Evolutionary conservation across 2,113 vertebrate species (phyloP), one percentile per base, ranked within the genome.

Genomic region (Pyxicephalus adspersus): DNA sequence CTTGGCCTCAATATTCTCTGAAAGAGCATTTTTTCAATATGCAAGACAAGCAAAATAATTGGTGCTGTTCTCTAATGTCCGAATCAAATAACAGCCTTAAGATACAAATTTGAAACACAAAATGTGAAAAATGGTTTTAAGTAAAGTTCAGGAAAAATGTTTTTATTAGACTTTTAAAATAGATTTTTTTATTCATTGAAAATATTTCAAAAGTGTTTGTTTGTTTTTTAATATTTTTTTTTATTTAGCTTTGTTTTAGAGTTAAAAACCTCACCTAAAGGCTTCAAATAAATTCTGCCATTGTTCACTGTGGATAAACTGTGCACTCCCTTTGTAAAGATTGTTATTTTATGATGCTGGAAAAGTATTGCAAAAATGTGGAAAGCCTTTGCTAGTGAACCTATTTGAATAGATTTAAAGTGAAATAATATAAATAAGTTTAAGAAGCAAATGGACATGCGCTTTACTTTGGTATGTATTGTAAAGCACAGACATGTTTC

Each of bases 351-450:
- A 45, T 45, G 57, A 26, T 76, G 25, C 5, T 26, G 29, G 13
- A 64, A 54, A 51, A 20, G 22, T 25, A 52, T 54, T 65, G 26
- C 61, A 8, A 1, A 65, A 64, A 9, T n/a, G 22, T 77, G 11
- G 2, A 2, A 55, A 20, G 28, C 8, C 25, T 45, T 64, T 76
- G 34, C 15, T 45, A 64, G 9, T n/a, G 5, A 64, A 76, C 20
- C 28, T 31, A 77, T 77, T 22, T 64, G 15, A 77, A 52, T 64
- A 18, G 45, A 19, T 20, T 22, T 11, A 77, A 31, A n/a, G n/a
- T 17, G 2, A 71, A 71, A 26, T 28, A 29, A 65, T 7, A 28
- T 16, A 54, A 26, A 77, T 50, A 3, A 28, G 7, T 76, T 76
- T 52, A 65, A 31, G 23, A 51, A 50, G 23, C 50, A 55, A 20